Conservation (phyloP, 2,797 vertebrate genomes). For the Danio jaintianensis region DNA sequence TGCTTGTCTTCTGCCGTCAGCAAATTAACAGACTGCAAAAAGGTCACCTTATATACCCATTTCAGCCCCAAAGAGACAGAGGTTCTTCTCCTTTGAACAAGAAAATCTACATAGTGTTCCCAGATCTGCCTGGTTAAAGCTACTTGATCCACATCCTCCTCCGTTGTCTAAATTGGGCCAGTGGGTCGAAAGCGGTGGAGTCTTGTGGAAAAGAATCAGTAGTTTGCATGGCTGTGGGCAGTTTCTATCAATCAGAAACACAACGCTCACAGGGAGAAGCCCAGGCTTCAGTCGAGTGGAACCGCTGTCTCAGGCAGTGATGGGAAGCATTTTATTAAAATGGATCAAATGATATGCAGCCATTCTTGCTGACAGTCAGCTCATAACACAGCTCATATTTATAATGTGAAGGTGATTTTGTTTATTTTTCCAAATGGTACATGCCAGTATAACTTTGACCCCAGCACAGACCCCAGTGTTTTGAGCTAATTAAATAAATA, state of each 20-base stretch:
- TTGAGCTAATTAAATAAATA: too few species aligned
- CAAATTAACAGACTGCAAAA: conserved; percentile 66
- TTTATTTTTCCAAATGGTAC: background rate
- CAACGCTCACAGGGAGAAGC: conserved; percentile 21
- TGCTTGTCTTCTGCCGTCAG: conserved; percentile 55
- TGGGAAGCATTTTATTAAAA: conserved; percentile 14
- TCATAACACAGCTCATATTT: background rate
- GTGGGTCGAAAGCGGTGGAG: conserved; percentile 68
- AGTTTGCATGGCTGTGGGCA: conserved; percentile 51
- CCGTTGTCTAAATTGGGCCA: conserved; percentile 59
- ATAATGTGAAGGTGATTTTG: background rate
- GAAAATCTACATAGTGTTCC: conserved; percentile 69
- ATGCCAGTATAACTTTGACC: conserved; percentile 8
- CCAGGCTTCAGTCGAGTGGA: conserved; percentile 12
- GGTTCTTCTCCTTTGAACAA: conserved; percentile 74
- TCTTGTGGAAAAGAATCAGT: conserved; percentile 67
- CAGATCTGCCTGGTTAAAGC: conserved; percentile 75
- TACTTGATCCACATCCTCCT: conserved; percentile 65
- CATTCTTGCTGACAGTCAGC: conserved; percentile 11
- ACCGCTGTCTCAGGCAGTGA: background rate
- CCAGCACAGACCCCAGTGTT: background rate
- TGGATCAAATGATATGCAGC: conserved; percentile 15
- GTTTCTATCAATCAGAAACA: conserved; percentile 57
- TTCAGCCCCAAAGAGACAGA: conserved; percentile 78
- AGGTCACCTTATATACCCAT: conserved; percentile 69